These are phyloP conservation scores for Ganaspis sp. DNA, from an alignment of 1,140 invertebrate genomes.

Conservation along the genomic window DNA sequence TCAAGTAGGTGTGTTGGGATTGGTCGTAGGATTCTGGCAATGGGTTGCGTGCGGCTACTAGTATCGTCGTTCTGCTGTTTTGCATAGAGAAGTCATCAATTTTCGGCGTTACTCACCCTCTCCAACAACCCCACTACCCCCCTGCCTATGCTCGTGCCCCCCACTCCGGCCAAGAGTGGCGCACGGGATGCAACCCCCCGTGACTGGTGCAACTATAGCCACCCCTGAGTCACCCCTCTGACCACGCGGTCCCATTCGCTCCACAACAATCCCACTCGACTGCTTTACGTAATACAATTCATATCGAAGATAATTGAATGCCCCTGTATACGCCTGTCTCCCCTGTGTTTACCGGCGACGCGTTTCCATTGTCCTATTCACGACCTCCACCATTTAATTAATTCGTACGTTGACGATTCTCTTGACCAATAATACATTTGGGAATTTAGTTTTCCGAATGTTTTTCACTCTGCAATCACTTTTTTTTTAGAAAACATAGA, in stretches of 20 bases:
- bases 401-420: background rate
- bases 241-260: constrained; percentile 52
- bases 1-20: constrained; percentile 55
- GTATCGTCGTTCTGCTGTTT: constrained; percentile 53
- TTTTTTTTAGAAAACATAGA: too few relatives aligned
- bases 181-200: background rate
- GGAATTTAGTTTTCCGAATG: background rate
- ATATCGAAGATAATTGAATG: constrained; percentile 60
- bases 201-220: constrained; percentile 1
- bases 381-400: constrained; percentile 8
- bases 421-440: constrained; percentile 3
- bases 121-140: background rate
- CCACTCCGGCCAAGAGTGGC: background rate
- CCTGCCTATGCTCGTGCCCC: constrained; percentile 42
- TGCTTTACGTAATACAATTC: constrained; percentile 59
- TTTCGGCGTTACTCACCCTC: constrained; percentile 47
- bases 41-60: constrained; percentile 55
- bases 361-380: constrained; percentile 25
- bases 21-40: constrained; percentile 52
- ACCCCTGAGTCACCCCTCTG: constrained; percentile 39
- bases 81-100: constrained; percentile 59
- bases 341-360: constrained; percentile 17
- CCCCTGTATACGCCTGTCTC: constrained; percentile 24
- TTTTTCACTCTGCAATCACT: too few relatives aligned
- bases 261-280: constrained; percentile 53